Evolutionary conservation across 2,888 invertebrate genomes (phyloP).

Genomic region (Ormyrus nitidulus): DNA sequence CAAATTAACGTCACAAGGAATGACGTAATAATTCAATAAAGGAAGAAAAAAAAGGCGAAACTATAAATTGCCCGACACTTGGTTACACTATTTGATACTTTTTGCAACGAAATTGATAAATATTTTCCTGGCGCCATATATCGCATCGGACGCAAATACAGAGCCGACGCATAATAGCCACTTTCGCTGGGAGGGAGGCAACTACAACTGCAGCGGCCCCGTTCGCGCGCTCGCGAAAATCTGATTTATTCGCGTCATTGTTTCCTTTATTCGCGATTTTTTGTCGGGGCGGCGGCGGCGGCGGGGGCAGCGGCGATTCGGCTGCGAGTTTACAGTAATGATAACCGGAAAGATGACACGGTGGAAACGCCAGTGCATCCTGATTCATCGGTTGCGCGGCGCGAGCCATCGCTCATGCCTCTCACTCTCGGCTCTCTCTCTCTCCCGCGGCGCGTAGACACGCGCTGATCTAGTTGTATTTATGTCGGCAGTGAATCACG

Average conservation of each 20-base stretch:
- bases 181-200: background rate
- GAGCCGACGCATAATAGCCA: conserved; percentile 38
- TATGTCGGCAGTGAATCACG: conserved; percentile 74
- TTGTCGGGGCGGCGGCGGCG: background rate
- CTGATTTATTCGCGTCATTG: conserved; percentile 55
- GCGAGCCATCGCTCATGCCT: conserved; percentile 71
- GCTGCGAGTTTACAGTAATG: conserved; percentile 56
- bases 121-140: conserved; percentile 21
- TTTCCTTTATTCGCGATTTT: conserved; percentile 46
- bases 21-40: too few species aligned
- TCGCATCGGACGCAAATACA: conserved; percentile 21
- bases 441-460: conserved; percentile 61
- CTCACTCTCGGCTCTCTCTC: conserved; percentile 44
- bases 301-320: background rate
- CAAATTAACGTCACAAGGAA: too few species aligned
- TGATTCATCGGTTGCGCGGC: conserved; percentile 57
- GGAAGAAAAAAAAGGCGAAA: too few species aligned
- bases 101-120: conserved; percentile 39
- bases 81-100: background rate
- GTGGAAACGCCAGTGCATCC: conserved; percentile 44
- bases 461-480: conserved; percentile 74
- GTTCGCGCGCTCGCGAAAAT: conserved; percentile 14
- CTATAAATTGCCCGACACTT: background rate
- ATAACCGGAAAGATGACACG: conserved; percentile 58
- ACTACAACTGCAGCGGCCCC: background rate